Base-by-base conservation (phyloP, 2,113 vertebrate species). In the Osmerus mordax region DNA sequence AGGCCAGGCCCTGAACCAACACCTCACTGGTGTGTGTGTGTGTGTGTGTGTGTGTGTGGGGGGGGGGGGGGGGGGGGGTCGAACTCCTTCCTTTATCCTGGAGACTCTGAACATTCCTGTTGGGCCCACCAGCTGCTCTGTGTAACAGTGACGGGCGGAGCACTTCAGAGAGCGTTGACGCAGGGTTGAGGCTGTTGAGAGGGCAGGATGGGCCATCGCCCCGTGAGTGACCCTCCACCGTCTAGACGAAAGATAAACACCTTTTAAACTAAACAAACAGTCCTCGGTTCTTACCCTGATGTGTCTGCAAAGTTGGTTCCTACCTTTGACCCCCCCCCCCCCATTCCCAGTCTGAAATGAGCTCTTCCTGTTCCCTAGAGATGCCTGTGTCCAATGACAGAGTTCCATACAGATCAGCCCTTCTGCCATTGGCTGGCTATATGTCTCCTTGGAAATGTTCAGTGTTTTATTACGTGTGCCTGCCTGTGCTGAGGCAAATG, bases 311-410 rank as follows among this genome's bases (percentile, higher is more conserved):
- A 47, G 2, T 36, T 54, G 73, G 18, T 59, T 63, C 16, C 62
- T 36, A 13, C 11, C 41, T 58, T 15, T 19, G 2, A 5, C 29
- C 5, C 3, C 1, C 13, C 15, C 70, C 52, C n/a, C 69, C 61
- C 77, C 52, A 16, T 15, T 73, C 72, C 85, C 73, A 74, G 72
- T 80, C 81, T 36, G 67, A 52, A 77, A 75, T 2, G 2, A 80
- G 67, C 81, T 82, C 86, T 79, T 79, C 84, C 86, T 85, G 87
- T 86, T 82, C 71, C 83, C 65, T 82, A 67, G 83, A 86, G 87
- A 85, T 82, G 80, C 85, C 84, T 68, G 73, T 73, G 69, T 75
- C 83, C 83, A 83, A 83, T 83, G 73, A 85, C 78, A 79, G 83
- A 77, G 84, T 83, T 83, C 81, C 80, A 73, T 53, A 21, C 63